Evolutionary conservation across 2,888 invertebrate genomes (phyloP), one percentile per base, ranked within the genome.

Genomic region (Oscheius sp.): DNA sequence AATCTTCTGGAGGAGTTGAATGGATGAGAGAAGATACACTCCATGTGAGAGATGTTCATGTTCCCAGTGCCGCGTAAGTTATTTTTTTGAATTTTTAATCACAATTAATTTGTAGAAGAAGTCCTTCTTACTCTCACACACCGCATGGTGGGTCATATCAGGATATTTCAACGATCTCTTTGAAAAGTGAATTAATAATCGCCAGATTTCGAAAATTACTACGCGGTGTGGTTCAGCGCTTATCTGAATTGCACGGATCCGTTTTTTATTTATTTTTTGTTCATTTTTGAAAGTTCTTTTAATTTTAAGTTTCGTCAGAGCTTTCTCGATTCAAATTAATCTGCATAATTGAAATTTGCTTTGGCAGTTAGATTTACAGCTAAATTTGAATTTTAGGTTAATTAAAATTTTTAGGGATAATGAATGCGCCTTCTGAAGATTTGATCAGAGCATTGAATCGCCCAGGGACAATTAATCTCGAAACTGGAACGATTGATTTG

Each of bases 1-100:
- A 98, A 89, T 96, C 96, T 77, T 96, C 96, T 5, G 98, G 95
- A 57, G 85, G 85, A n/a, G 82, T 85, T 3, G 85, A 85, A 70
- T 85, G 85, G 85, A 68, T 82, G 27, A 73, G 77, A 23, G 85
- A 85, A 65, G 84, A 85, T 50, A 75, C 79, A 0, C 75, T 85
- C 31, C 57, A 64, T n/a, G 71, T 84, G 8, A 74, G 74, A 27
- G 73, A 82, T 17, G 71, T 72, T 15, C 39, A 61, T 42, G 31
- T 67, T 34, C 68, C 48, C 29, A 58, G 37, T 23, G 46, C 61
- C 17, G 50, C 34, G 68, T 61, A 34, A 27, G 48, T 15, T 4
- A 3, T 42, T 42, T 6, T 12, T 15, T 27, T 15, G 1, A 46
- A 2, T 61, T n/a, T n/a, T n/a, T n/a, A n/a, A n/a, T n/a, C n/a